Base-by-base conservation (phyloP, 2,113 vertebrate species). In the Syngnathus typhle region DNA sequence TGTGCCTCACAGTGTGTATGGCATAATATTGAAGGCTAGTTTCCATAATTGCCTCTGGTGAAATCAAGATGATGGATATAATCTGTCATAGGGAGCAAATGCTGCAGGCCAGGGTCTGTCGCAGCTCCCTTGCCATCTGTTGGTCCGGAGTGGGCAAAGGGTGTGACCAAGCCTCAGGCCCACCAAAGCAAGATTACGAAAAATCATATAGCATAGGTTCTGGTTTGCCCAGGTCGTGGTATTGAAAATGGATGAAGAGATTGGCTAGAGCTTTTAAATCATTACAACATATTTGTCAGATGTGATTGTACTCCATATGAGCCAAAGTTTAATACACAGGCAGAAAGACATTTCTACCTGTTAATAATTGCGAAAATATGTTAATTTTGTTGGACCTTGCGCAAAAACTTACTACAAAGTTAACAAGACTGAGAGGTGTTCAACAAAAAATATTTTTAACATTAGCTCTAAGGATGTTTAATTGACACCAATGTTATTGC, bases 41-140 rank as follows among this genome's bases (percentile, higher is more conserved):
- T 79, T 87, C 72, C 63, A 77, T 83, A 88, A 83, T 71, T 59
- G 84, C 72, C 79, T 78, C 76, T 49, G 69, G 85, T 85, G 86
- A 86, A 80, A 69, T 77, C 67, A 37, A 73, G 79, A 84, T 91
- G 89, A 90, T 91, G 85, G 84, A 90, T 90, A 79, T 60, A 65
- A 54, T 69, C 80, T 85, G 87, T 87, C 79, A 73, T 81, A 72
- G 59, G 62, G 61, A 81, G 82, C 77, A 78, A 85, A 68, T 58
- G 68, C 67, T 27, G 51, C 54, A 9, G 70, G 82, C 85, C 62
- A 18, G 16, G 71, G 85, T 78, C 81, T 75, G 74, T 72, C 18
- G 65, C 60, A 73, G 78, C 79, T 81, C 73, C 68, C 75, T 72
- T 80, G 72, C 79, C 86, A 90, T 90, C 81, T 87, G 85, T 89